Evolutionary conservation across 1,140 invertebrate genomes (phyloP).

Genomic region (Megathymus violae): DNA sequence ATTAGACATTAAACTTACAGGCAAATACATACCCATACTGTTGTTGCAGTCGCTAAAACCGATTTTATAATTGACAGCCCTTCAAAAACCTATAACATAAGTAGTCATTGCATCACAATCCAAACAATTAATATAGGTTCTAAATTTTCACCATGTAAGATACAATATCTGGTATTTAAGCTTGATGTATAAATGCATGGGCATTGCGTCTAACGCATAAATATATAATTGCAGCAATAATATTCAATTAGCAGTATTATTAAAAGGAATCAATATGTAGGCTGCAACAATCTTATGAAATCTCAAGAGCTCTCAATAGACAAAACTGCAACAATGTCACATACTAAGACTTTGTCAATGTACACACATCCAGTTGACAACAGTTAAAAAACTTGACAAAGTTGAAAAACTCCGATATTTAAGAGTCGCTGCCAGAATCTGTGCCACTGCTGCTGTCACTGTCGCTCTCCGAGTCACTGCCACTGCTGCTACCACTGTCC

Average conservation of each 20-base stretch:
- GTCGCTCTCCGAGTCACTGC: conserved; percentile 59
- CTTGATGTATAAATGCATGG: no score
- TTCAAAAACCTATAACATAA: no score
- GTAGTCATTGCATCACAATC: no score
- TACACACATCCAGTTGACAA: conserved; percentile 8
- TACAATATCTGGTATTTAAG: no score
- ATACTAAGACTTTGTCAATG: conserved; percentile 25
- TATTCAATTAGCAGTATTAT: no score
- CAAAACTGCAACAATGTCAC: conserved; percentile 28
- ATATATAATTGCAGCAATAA: no score
- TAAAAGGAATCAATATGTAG: no score
- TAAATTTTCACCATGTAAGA: no score
- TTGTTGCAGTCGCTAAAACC: conserved; percentile 9
- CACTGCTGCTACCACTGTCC: conserved; percentile 61
- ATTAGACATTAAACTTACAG: conserved; percentile 46
- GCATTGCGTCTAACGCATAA: no score
- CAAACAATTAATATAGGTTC: no score
- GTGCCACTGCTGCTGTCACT: conserved; percentile 62
- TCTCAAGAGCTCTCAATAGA: no score
- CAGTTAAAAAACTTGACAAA: conserved; percentile 16
- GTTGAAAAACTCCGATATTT: conserved; percentile 25
- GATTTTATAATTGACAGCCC: neutral
- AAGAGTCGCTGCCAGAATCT: conserved; percentile 61
- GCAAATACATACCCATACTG: conserved; percentile 32
- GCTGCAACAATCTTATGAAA: no score